Evolutionary conservation across 2,888 invertebrate species (phyloP), one percentile per base, ranked within the genome.

Genomic region (Parthenolecanium corni): DNA sequence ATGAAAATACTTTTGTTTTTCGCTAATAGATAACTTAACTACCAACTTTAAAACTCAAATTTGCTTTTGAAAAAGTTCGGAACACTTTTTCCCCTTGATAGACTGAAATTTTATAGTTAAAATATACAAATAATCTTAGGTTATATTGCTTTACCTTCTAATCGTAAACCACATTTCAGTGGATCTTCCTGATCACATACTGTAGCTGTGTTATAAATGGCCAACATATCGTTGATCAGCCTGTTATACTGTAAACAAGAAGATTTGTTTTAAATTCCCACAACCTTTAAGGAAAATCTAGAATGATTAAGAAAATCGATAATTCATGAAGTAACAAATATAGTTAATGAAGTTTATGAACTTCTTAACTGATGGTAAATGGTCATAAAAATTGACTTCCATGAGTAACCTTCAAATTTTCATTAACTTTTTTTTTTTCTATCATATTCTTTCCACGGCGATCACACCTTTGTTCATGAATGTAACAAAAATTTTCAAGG

Each of bases 111-210:
- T n/a, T n/a, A n/a, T n/a, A n/a, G n/a, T n/a, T n/a, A n/a, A n/a
- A n/a, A n/a, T n/a, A n/a, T n/a, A n/a, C n/a, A n/a, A n/a, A n/a
- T n/a, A n/a, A n/a, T 31, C 9, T 6, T 31, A 31, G 31, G 9
- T 31, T 31, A 9, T 31, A 6, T 31, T 31, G 4, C 9, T 16
- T 23, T 51, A 52, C 62, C 62, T 42, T 89, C 87, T 3, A 90
- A 77, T 47, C 85, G 81, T 0, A 91, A 76, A 1, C 88, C 88
- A 67, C 90, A 90, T 66, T 83, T 80, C 73, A 89, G 85, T 0
- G 88, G 89, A 70, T 89, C 86, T 71, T 89, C 85, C 75, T 86
- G 85, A 0, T 84, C 86, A 71, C 91, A 91, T 65, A 90, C 82
- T 62, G 86, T 84, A 0, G 90, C 90, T 0, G 82, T 83, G 71